Percentiles rank a stretch among this genome's conserved stretches.
phyloP scores from a whole-genome alignment of 2,888 invertebrate genomes.

The Troglohyphantes excavatus region DNA sequence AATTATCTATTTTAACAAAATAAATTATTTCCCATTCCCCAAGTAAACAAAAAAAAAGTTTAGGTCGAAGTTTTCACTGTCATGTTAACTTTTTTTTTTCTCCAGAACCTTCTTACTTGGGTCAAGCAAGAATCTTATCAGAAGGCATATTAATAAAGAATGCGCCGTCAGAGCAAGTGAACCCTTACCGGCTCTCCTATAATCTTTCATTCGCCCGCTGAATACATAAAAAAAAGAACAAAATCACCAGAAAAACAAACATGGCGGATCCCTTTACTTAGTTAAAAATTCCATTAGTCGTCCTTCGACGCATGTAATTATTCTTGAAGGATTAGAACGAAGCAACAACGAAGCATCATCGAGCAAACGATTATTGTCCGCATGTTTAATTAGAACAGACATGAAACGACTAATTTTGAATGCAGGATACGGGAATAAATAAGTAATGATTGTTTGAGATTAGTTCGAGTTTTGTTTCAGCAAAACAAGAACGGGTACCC shows the following conservation, averaged over 20 bases:
- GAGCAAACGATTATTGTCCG: constrained; percentile 42
- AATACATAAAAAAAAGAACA: not conserved
- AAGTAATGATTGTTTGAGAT: constrained; percentile 68
- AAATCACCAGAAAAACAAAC: constrained; percentile 29
- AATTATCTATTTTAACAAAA: constrained; percentile 47
- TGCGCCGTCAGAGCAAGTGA: not conserved
- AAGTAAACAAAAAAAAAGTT: not conserved
- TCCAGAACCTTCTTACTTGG: not conserved
- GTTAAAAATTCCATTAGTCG: constrained; percentile 76
- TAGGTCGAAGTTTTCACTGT: not conserved
- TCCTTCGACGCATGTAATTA: constrained; percentile 65
- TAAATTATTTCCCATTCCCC: constrained; percentile 36
- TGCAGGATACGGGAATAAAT: constrained; percentile 51
- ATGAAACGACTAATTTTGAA: constrained; percentile 37
- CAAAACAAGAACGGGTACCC: constrained; percentile 9
- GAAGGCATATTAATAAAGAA: constrained; percentile 54
- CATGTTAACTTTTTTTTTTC: not conserved
- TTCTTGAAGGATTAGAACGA: constrained; percentile 53
- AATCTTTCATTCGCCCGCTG: constrained; percentile 30
- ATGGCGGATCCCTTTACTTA: constrained; percentile 33
- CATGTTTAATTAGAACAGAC: constrained; percentile 68
- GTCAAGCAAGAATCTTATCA: constrained; percentile 25
- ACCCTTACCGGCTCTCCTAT: not conserved
- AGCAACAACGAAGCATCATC: not conserved
- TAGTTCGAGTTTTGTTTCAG: constrained; percentile 38